Evolutionary conservation across 2,888 invertebrate genomes (phyloP), one percentile per base, ranked within the genome.

Genomic region (Heliconius ismenius): DNA sequence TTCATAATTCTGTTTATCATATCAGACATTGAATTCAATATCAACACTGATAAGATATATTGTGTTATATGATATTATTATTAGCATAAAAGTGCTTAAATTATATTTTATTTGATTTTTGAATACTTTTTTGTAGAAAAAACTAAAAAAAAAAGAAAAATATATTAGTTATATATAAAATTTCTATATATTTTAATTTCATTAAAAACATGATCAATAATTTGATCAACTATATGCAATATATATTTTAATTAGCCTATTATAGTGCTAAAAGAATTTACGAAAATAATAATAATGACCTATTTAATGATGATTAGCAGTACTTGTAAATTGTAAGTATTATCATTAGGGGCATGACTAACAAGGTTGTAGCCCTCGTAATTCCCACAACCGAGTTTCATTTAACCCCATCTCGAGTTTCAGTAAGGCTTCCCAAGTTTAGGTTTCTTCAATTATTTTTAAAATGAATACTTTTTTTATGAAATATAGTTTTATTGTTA

Each of bases 11-110:
- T 43, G 67, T 43, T 67, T 67, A 62, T 26, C 62, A 39, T 62
- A 26, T 62, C 36, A 39, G 43, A n/a, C 63, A 6, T 43, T 73
- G 28, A 73, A 26, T 73, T 26, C 21, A 13, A 43, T 73, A 73
- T 63, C 43, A 39, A 3, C 9, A 28, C 43, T 63, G 73, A 73
- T 73, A 73, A 73, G 60, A 73, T 73, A 73, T 4, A 43, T 43
- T 62, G 62, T 60, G 43, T 43, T 26, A 21, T n/a, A n/a, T 67
- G 39, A 67, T 67, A n/a, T 65, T 65, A 39, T 65, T 65, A 65
- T 65, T n/a, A 4, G 2, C 39, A n/a, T 4, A 65, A 49, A 21
- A 49, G 49, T 49, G 21, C 49, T 49, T 49, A 49, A 49, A 49
- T 21, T 21, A 49, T 49, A 21, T 49, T 49, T 49, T 49, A 49